These are phyloP conservation scores for Lacanobia wlatinum DNA, from an alignment of 2,888 invertebrate species.

Conservation along the genomic window DNA sequence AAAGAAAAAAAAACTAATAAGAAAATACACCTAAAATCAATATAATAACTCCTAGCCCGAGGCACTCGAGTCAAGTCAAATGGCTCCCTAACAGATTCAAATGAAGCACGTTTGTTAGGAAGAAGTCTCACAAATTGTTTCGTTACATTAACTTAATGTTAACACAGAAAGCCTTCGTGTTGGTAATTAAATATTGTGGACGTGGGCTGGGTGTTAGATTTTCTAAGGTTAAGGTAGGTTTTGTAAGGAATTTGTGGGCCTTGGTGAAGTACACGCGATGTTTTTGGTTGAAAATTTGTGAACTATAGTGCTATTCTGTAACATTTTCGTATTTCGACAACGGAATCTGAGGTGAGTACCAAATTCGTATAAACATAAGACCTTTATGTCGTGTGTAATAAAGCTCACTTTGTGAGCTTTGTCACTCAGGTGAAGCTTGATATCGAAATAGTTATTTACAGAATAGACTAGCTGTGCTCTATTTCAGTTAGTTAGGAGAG, in stretches of 20 bases:
- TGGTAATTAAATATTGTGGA: constrained; percentile 60
- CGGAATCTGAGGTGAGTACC: too few relatives aligned
- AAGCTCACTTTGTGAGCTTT: too few relatives aligned
- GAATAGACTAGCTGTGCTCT: too few relatives aligned
- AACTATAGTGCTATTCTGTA: too few relatives aligned
- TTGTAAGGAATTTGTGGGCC: constrained; percentile 4
- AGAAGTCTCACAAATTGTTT: constrained; percentile 72
- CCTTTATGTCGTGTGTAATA: too few relatives aligned
- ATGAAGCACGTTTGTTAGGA: constrained; percentile 67
- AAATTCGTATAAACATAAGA: too few relatives aligned
- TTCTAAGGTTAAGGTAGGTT: constrained; percentile 2
- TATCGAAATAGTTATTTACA: too few relatives aligned
- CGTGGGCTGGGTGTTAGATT: constrained; percentile 32
- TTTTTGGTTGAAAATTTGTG: background rate
- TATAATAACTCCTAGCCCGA: constrained; percentile 69
- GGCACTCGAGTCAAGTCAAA: constrained; percentile 54
- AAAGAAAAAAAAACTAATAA: constrained; percentile 37
- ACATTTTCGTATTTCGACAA: too few relatives aligned
- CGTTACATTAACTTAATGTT: constrained; percentile 72
- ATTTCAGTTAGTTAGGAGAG: too few relatives aligned
- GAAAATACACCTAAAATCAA: constrained; percentile 67
- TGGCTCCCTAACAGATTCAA: constrained; percentile 75
- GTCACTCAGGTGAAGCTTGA: too few relatives aligned
- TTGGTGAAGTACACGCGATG: background rate
- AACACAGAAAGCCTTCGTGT: constrained; percentile 61